A percentile compares a stretch with the other conserved stretches of the same genome.
Conservation (phyloP, 1,140 invertebrate species). For the Centruroides sculpturatus region DNA sequence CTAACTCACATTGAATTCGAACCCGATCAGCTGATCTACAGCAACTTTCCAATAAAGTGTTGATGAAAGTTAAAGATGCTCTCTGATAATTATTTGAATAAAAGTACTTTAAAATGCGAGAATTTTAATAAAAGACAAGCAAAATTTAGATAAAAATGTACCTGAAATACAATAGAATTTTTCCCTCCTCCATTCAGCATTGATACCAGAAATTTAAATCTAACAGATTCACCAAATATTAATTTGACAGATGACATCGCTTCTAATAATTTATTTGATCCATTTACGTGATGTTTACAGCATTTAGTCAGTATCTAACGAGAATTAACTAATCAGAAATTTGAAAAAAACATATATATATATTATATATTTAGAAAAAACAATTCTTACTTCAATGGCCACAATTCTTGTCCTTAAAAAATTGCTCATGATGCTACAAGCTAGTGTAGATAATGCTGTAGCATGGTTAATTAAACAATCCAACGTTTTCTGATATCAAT, state of each 20-base stretch:
- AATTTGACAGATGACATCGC: slow-evolving; percentile 77
- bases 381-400: slow-evolving; percentile 52
- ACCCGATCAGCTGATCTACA: slow-evolving; percentile 56
- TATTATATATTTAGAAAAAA: background rate
- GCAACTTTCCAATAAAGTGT: slow-evolving; percentile 59
- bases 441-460: slow-evolving; percentile 64
- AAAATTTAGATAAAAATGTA: background rate
- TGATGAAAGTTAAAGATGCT: slow-evolving; percentile 62
- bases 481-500: too few species aligned
- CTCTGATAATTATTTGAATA: background rate
- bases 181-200: slow-evolving; percentile 41
- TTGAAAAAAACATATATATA: background rate
- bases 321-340: background rate
- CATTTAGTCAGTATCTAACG: slow-evolving; percentile 29
- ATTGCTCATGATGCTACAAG: slow-evolving; percentile 72
- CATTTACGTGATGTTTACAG: slow-evolving; percentile 27
- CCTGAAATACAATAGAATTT: slow-evolving; percentile 7
- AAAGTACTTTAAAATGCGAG: background rate
- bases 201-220: slow-evolving; percentile 68
- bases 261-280: slow-evolving; percentile 69
- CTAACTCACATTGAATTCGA: slow-evolving; percentile 76
- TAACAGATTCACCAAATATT: slow-evolving; percentile 76
- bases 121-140: background rate
- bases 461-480: too few species aligned
- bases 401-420: slow-evolving; percentile 64